These are phyloP conservation scores for Drosophila infuscata DNA, from an alignment of 2,888 invertebrate genomes.

Conservation along the genomic window DNA sequence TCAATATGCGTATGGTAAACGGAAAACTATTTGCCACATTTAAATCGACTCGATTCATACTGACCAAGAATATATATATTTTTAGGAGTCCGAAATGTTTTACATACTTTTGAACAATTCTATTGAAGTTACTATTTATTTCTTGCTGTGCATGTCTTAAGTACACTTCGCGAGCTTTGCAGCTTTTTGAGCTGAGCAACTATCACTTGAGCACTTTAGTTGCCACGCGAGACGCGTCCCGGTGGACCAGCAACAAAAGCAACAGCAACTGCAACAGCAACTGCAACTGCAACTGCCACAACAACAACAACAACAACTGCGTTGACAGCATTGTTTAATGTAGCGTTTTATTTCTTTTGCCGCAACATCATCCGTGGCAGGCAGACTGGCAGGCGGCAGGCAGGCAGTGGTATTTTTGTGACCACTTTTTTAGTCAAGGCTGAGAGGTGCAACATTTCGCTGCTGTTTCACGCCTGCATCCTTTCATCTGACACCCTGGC, in stretches of 20 bases:
- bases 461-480: constrained; percentile 1
- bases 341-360: constrained; percentile 20
- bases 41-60: background rate
- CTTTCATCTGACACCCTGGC: background rate
- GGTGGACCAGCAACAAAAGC: constrained; percentile 13
- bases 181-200: constrained; percentile 30
- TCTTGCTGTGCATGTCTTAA: constrained; percentile 5
- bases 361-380: constrained; percentile 13
- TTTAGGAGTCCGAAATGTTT: background rate
- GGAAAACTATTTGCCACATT: background rate
- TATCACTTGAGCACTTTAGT: constrained; percentile 38
- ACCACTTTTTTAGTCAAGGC: background rate
- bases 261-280: background rate
- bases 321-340: constrained; percentile 24
- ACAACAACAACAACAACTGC: constrained; percentile 8
- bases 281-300: constrained; percentile 1
- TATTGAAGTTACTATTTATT: background rate
- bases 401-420: background rate
- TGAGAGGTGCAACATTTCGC: constrained; percentile 5
- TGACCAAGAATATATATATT: background rate
- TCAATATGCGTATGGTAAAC: background rate
- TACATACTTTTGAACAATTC: background rate
- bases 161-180: constrained; percentile 27
- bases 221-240: constrained; percentile 21
- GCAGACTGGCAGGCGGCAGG: background rate